phyloP scores from a whole-genome alignment of 2,113 vertebrate genomes.

The cattle (Bos taurus) region ARS-UCD2.0 NC_037349.1:44154001-44154500 shows the following conservation, averaged over 20 bases:
- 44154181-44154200: not conserved
- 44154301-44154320: not conserved
- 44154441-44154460: not conserved
- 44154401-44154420: not conserved
- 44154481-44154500: not conserved
- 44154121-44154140: not conserved
- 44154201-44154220: not conserved
- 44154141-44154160: not conserved
- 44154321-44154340: not conserved
- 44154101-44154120: not conserved
- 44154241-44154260: not conserved
- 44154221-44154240: not conserved
- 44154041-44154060: not conserved
- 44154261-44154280: not conserved
- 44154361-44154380: not conserved
- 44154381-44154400: not conserved
- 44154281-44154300: not conserved
- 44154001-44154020: not conserved
- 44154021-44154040: not conserved
- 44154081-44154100: not conserved
- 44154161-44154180: not conserved
- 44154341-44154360: not conserved
- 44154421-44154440: not conserved
- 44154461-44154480: not conserved
- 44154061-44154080: not conserved